Percentiles rank a stretch among this genome's conserved stretches.
These are phyloP conservation scores for Arrhopalites spinosus DNA, from an alignment of 2,888 invertebrate genomes.

Conservation along the genomic window DNA sequence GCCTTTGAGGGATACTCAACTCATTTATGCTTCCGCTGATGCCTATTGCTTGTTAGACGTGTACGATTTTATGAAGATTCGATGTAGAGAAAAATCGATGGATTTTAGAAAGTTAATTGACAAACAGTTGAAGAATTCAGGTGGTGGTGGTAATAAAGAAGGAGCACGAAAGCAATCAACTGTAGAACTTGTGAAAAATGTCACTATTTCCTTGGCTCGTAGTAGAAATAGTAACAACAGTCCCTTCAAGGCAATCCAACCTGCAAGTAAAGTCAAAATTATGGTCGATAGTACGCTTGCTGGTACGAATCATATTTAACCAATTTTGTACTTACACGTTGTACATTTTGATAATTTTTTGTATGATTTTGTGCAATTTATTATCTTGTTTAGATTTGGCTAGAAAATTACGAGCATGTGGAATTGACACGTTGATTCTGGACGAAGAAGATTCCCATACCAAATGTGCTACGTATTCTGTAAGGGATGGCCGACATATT, in stretches of 20 bases:
- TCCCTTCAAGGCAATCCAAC: constrained; percentile 22
- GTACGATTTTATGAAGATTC: constrained; percentile 68
- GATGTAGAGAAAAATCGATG: constrained; percentile 8
- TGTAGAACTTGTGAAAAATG: constrained; percentile 11
- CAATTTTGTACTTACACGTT: too few relatives aligned
- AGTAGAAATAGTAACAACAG: neutral
- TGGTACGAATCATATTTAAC: neutral
- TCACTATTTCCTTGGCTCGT: constrained; percentile 14
- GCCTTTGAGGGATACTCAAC: constrained; percentile 76
- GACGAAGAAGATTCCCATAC: constrained; percentile 63
- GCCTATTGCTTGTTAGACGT: constrained; percentile 83
- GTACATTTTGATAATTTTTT: too few relatives aligned
- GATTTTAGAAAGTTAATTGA: constrained; percentile 19
- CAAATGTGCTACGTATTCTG: constrained; percentile 63
- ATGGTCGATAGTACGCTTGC: constrained; percentile 23
- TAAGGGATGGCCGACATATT: constrained; percentile 64
- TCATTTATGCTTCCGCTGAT: constrained; percentile 85
- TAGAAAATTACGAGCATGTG: constrained; percentile 67
- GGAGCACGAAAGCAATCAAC: neutral
- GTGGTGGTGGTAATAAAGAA: neutral
- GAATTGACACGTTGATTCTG: constrained; percentile 66
- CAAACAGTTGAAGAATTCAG: neutral
- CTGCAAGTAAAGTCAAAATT: constrained; percentile 17
- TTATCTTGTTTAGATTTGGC: constrained; percentile 63
- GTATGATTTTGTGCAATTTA: neutral